Evolutionary conservation across 2,113 vertebrate genomes (phyloP), one percentile per base, ranked within the genome.

Genomic region (Glaucidium brasilianum): DNA sequence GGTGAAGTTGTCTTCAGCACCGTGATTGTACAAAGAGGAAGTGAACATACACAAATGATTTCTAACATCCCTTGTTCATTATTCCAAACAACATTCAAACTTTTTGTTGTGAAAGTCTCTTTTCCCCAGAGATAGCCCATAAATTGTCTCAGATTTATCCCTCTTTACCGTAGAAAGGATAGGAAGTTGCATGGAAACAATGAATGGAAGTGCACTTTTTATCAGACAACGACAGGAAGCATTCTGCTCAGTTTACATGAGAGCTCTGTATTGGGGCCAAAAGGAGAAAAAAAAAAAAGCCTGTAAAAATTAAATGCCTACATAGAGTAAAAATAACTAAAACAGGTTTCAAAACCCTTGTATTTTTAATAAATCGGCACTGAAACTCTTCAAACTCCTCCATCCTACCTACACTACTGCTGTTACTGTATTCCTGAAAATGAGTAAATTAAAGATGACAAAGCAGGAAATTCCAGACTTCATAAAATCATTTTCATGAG

Each of bases 171-270:
- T 13, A 96, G 96, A 96, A 97, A 95, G 85, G 91, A 96, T 98
- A 97, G 97, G 98, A 98, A 98, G 94, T 96, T 96, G 56, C 93
- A 92, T 80, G 82, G 74, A 97, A 97, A 98, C 98, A 98, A 98
- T 98, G 94, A 98, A 98, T 98, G 97, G 97, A 98, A 98, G 96
- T 97, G 66, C 59, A 91, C 74, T 96, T 97, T 96, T 96, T 97
- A 97, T 97, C 97, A 98, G 97, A 96, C 91, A 97, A 98, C 25
- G 45, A 92, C 97, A 97, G 98, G 98, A 98, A 98, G 96, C 92
- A 96, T 98, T 97, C 90, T 94, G 92, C 92, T 91, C 77, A 87
- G 94, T 97, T 98, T 96, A 97, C 91, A 94, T 43, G 90, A 96
- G 93, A 96, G 91, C 72, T 93, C 85, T 30, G 23, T 63, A 95